Conservation (phyloP, 2,888 invertebrate genomes). For the Calameuta idolon region DNA sequence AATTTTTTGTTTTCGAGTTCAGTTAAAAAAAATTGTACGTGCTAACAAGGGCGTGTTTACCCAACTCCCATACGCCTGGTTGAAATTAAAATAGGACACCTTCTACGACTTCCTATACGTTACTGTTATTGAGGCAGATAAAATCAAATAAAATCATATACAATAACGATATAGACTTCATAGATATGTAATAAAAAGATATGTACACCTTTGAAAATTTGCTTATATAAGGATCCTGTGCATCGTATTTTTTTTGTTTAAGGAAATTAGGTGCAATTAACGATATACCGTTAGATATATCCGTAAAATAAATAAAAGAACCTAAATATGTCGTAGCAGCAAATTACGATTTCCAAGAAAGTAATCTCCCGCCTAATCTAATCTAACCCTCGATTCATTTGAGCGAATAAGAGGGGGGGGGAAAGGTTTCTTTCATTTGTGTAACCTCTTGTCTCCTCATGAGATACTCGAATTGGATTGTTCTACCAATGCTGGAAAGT, state of each 20-base stretch:
- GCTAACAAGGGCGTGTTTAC: background rate
- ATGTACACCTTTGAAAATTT: background rate
- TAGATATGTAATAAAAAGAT: background rate
- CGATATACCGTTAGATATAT: background rate
- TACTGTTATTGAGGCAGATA: background rate
- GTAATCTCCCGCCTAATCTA: background rate
- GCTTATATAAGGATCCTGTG: too few species aligned
- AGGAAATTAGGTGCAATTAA: background rate
- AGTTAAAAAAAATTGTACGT: background rate
- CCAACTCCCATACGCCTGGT: background rate
- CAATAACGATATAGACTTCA: background rate
- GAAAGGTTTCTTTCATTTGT: background rate
- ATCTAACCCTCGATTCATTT: background rate
- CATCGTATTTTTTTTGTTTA: too few species aligned
- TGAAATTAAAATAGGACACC: background rate
- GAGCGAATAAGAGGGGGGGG: background rate
- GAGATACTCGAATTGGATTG: background rate
- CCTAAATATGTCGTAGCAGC: too few species aligned
- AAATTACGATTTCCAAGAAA: background rate
- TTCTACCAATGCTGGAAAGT: background rate
- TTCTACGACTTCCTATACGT: background rate
- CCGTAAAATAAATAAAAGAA: too few species aligned
- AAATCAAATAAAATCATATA: background rate
- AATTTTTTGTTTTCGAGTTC: background rate
- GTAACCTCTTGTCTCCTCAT: background rate